A percentile compares a stretch with the other conserved stretches of the same genome.
Evolutionary conservation across 2,888 invertebrate species (phyloP).

Genomic region (Galerucella nymphaeae): DNA sequence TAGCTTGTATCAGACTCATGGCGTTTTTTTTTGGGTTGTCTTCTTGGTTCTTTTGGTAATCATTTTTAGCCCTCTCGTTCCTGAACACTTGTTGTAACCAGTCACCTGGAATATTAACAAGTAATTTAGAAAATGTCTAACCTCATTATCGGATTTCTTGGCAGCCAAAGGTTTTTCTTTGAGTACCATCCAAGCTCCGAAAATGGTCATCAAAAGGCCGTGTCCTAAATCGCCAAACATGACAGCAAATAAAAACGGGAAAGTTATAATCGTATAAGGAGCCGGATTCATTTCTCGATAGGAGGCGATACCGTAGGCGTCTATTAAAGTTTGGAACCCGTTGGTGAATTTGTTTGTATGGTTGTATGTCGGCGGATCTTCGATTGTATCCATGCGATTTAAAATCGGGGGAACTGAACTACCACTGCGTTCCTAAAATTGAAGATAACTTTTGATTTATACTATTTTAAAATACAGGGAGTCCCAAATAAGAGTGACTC

Average conservation of each 20-base stretch:
- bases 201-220: constrained; percentile 90
- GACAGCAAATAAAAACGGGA: constrained; percentile 96
- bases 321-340: constrained; percentile 94
- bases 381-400: constrained; percentile 90
- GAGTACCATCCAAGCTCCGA: constrained; percentile 94
- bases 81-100: too few species aligned
- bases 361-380: constrained; percentile 95
- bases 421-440: constrained; percentile 85
- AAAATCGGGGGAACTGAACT: constrained; percentile 96
- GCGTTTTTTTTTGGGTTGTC: too few species aligned
- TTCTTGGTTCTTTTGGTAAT: too few species aligned
- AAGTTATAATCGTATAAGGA: constrained; percentile 96
- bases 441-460: neutral
- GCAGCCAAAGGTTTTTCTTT: constrained; percentile 91
- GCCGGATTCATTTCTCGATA: constrained; percentile 99
- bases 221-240: constrained; percentile 99
- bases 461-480: too few species aligned
- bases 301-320: constrained; percentile 95
- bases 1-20: too few species aligned
- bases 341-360: constrained; percentile 95
- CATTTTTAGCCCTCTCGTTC: too few species aligned
- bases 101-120: too few species aligned
- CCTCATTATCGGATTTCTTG: constrained; percentile 90
- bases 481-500: too few species aligned
- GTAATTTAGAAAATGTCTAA: constrained; percentile 55